Conservation (phyloP, 2,113 vertebrate genomes). For the Phalacrocorax brasilianus region DNA sequence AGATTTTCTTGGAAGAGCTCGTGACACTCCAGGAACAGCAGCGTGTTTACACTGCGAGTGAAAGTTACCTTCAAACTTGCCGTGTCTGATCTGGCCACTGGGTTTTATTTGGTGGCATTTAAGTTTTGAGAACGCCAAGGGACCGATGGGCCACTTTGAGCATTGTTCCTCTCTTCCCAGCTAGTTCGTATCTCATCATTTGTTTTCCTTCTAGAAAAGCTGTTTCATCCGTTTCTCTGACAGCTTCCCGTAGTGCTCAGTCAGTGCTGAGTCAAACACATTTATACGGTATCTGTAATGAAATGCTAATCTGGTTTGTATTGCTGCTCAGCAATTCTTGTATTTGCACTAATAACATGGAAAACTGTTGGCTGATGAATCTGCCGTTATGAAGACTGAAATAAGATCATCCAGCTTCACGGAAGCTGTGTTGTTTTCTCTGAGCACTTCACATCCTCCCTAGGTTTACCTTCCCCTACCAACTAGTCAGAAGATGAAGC, state of each 20-base stretch:
- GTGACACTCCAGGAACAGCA: neutral
- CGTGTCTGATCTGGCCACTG: neutral
- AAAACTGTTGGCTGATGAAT: neutral
- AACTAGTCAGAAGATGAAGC: neutral
- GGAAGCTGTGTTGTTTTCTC: neutral
- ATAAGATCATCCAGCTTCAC: neutral
- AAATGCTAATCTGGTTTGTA: neutral
- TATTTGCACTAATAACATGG: neutral
- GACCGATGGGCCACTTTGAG: neutral
- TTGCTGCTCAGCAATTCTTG: neutral
- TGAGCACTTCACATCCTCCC: neutral
- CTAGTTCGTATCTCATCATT: neutral
- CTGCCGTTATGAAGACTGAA: neutral
- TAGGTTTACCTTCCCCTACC: neutral
- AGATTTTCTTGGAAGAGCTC: slow-evolving; percentile 16
- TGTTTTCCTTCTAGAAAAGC: neutral
- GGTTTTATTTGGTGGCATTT: neutral
- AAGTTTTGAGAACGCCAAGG: neutral
- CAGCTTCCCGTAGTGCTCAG: neutral
- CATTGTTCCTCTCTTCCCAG: neutral
- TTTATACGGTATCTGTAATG: neutral
- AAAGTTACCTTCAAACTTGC: neutral
- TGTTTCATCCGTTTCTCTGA: neutral
- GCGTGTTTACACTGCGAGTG: neutral
- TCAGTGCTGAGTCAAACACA: neutral